These are phyloP conservation scores for Pangasius krempfi DNA, from an alignment of 2,797 vertebrate species.

Conservation along the genomic window DNA sequence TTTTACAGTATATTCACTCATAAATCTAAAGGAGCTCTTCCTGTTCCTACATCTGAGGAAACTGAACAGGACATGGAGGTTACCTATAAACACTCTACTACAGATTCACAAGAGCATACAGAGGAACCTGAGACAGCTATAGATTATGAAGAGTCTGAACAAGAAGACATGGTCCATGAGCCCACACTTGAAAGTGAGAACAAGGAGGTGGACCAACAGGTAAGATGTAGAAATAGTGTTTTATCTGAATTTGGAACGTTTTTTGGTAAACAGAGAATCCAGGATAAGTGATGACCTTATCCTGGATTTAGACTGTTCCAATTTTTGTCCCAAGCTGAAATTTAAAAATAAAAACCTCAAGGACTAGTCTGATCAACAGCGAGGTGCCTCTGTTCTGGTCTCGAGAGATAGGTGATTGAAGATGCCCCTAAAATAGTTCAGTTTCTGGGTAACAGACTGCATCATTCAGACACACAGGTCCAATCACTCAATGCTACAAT, in stretches of 20 bases:
- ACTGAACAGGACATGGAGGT: slow-evolving; percentile 22
- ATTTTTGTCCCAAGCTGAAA: slow-evolving; percentile 64
- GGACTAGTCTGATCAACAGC: slow-evolving; percentile 65
- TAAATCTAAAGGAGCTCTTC: slow-evolving; percentile 13
- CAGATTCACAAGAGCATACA: slow-evolving; percentile 42
- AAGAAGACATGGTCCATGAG: slow-evolving; percentile 50
- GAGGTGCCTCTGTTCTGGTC: slow-evolving; percentile 51
- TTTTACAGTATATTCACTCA: not conserved
- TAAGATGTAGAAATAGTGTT: slow-evolving; percentile 52
- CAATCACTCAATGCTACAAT: slow-evolving; percentile 11
- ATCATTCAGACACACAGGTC: slow-evolving; percentile 19
- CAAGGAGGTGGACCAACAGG: slow-evolving; percentile 63
- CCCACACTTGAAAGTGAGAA: slow-evolving; percentile 46
- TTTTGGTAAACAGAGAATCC: slow-evolving; percentile 1
- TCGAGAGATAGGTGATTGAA: slow-evolving; percentile 65
- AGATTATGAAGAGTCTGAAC: slow-evolving; percentile 23
- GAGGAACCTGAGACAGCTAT: slow-evolving; percentile 28
- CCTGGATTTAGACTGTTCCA: slow-evolving; percentile 57
- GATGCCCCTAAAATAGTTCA: slow-evolving; percentile 64
- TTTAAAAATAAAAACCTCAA: slow-evolving; percentile 69
- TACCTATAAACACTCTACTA: slow-evolving; percentile 19
- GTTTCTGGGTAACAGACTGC: slow-evolving; percentile 54
- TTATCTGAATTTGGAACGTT: not conserved
- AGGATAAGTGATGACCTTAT: slow-evolving; percentile 50
- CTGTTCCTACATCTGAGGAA: slow-evolving; percentile 4